Base-by-base conservation (phyloP, 2,888 invertebrate species). In the Rambutsinella grinnellia region DNA sequence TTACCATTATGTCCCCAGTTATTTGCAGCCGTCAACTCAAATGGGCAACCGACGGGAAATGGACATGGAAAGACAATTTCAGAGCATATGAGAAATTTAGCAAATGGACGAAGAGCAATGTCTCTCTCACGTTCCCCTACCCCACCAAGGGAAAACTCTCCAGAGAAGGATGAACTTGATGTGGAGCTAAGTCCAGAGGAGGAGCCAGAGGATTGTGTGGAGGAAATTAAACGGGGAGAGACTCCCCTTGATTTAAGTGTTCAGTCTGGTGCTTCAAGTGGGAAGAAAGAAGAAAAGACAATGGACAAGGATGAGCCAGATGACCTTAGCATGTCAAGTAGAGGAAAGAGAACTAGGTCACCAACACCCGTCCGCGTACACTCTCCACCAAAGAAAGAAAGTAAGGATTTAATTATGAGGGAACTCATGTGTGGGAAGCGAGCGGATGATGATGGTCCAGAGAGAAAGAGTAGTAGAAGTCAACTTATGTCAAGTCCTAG, bases 51-150 rank as follows among this genome's bases (percentile, higher is more conserved):
- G 15, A 44, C 49, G 19, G 58, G 58, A 46, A 72, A 76, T 53
- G 74, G 44, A 91, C 93, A 10, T 89, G 91, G 5, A 90, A 91
- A 2, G 90, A 89, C 6, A 92, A 93, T 84, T 92, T 93, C 66
- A n/a, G 72, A 72, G 8, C 90, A 0, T 87, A 89, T 10, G 89
- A 90, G 17, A n/a, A 78, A 78, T 57, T 65, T 80, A 6, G 67
- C 70, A 2, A 81, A 79, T 71, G 79, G 78, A 0, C 58, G 62
- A 62, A 49, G 76, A 66, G 71, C 71, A 17, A 65, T 74, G 69
- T 74, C 70, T 10, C 49, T 71, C 17, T 69, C 69, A 2, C 68
- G 78, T 2, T 74, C 74, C 21, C 70, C 78, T 0, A 78, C 78
- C 19, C 78, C 78, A 2, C 70, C 76, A 13, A 70, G 69, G 36